Conservation (phyloP, 2,797 vertebrate species). For the Erpetoichthys calabaricus region DNA sequence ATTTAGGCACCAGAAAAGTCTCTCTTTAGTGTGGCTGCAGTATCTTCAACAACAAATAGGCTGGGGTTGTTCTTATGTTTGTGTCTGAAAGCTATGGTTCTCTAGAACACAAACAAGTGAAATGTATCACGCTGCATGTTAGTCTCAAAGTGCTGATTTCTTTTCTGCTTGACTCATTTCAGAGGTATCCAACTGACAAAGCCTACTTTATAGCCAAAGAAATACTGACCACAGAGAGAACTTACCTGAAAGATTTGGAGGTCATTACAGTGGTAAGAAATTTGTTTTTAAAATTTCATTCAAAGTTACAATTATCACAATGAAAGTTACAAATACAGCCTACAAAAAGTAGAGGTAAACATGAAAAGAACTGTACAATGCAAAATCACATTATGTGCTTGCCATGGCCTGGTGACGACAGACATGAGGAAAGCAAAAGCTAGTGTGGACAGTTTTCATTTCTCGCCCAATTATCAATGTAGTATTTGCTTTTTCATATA, state of each 20-base stretch:
- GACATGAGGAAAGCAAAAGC: too few species aligned
- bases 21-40: too few species aligned
- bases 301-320: too few species aligned
- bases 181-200: constrained; percentile 69
- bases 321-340: too few species aligned
- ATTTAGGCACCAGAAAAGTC: too few species aligned
- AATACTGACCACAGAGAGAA: constrained; percentile 90
- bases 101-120: not conserved
- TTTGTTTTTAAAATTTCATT: not conserved
- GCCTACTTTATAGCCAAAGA: constrained; percentile 95
- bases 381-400: too few species aligned
- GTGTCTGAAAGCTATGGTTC: not conserved
- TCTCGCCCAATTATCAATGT: too few species aligned
- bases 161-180: constrained; percentile 17
- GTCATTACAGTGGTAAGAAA: constrained; percentile 84
- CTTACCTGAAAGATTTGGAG: constrained; percentile 89
- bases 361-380: too few species aligned
- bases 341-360: too few species aligned
- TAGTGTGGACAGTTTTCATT: too few species aligned
- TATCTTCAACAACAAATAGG: not conserved
- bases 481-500: too few species aligned
- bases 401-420: too few species aligned
- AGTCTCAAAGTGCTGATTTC: not conserved
- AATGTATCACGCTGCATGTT: not conserved
- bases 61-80: not conserved